Conservation (phyloP, 64 coral and sea anemone genomes). For the Orbicella faveolata region DNA sequence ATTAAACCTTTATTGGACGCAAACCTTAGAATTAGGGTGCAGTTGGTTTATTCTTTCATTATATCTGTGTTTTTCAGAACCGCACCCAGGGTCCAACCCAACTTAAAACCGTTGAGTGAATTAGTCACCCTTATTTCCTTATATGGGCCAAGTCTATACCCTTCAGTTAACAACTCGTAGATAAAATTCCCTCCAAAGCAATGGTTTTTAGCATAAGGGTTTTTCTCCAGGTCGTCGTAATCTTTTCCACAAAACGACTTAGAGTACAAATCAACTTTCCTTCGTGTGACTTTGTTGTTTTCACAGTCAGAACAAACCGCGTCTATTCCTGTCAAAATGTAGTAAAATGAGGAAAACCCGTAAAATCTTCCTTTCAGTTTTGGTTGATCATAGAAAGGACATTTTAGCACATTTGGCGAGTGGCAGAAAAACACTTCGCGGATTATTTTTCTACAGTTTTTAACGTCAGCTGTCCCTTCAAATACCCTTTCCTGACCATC, state of each 20-base stretch:
- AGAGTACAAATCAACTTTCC: not conserved
- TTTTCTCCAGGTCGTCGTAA: not conserved
- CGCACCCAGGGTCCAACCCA: constrained; percentile 46
- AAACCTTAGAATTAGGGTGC: too few relatives aligned
- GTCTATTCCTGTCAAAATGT: constrained; percentile 19
- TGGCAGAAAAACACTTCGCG: constrained; percentile 29
- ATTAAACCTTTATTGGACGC: too few relatives aligned
- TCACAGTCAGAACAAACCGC: constrained; percentile 5
- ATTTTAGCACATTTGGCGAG: not conserved
- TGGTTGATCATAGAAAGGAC: constrained; percentile 32
- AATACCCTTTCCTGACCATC: constrained; percentile 5
- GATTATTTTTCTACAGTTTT: not conserved
- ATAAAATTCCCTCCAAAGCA: constrained; percentile 43
- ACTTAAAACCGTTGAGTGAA: constrained; percentile 21
- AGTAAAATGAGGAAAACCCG: constrained; percentile 2
- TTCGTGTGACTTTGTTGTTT: not conserved
- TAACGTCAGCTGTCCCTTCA: not conserved
- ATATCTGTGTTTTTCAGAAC: not conserved
- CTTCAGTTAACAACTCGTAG: not conserved
- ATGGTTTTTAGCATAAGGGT: not conserved
- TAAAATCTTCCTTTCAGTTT: constrained; percentile 33
- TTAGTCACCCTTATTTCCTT: not conserved
- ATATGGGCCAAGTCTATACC: not conserved
- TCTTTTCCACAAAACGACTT: not conserved
- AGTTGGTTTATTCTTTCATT: not conserved